A percentile compares a stretch with the other conserved stretches of the same genome.
phyloP scores from a whole-genome alignment of 2,888 invertebrate species.

The Eupithecia tripunctaria region DNA sequence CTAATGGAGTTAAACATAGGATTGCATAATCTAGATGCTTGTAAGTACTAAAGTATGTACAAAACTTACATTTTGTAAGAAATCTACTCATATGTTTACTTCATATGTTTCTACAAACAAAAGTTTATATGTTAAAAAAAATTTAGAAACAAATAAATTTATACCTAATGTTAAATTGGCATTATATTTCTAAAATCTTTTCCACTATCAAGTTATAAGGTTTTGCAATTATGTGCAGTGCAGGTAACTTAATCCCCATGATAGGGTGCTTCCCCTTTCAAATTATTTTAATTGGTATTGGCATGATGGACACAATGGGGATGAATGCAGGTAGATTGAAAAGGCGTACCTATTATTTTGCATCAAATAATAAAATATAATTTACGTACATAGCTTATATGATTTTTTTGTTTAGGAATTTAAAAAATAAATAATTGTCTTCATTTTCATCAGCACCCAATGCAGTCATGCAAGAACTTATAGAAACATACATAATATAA shows the following conservation, averaged over 20 bases:
- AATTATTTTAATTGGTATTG: slow-evolving; percentile 45
- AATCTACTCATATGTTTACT: no score
- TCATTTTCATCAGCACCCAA: background rate
- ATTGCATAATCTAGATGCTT: slow-evolving; percentile 15
- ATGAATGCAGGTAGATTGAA: slow-evolving; percentile 42
- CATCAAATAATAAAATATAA: background rate
- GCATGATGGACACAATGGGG: slow-evolving; percentile 21
- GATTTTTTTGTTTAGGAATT: background rate
- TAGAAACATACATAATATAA: no score
- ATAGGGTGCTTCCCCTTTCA: slow-evolving; percentile 47
- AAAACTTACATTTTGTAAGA: background rate
- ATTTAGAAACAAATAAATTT: background rate
- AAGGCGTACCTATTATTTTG: background rate
- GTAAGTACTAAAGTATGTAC: slow-evolving; percentile 4
- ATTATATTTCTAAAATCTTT: background rate
- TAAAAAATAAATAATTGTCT: background rate
- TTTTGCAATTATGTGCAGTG: slow-evolving; percentile 46
- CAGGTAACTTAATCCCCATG: slow-evolving; percentile 49
- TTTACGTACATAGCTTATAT: background rate
- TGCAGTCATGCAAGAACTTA: background rate
- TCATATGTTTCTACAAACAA: background rate
- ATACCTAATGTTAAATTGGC: background rate
- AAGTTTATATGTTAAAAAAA: background rate
- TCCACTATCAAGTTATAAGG: slow-evolving; percentile 42
- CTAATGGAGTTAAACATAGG: slow-evolving; percentile 11